Evolutionary conservation across 35 echinoderm and acorn worm species (phyloP), one percentile per base, ranked within the genome.

Genomic region (Eucidaris tribuloides): DNA sequence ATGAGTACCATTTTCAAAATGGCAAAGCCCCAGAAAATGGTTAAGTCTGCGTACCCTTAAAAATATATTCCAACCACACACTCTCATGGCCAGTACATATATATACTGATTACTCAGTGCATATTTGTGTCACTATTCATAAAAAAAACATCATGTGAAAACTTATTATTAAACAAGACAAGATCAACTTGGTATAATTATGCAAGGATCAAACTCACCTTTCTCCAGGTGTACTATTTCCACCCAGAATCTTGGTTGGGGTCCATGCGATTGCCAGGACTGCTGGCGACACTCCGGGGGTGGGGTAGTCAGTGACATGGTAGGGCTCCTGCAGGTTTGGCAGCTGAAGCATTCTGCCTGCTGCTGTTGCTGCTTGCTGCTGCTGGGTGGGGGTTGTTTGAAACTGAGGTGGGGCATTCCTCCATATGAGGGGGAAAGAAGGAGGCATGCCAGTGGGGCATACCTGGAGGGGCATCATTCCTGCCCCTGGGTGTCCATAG

Each of bases 211-310:
- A n/a, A n/a, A n/a, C n/a, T n/a, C n/a, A n/a, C 94, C 84, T 97
- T 92, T 68, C 94, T 77, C 92, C 85, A 15, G 83, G 55, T 31
- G 89, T 89, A n/a, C 55, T 46, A 58, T 92, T 90, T 97, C 89
- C 58, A 97, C 94, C 94, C 94, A 97, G 40, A 97, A 96, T 54
- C 91, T 84, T 40, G 90, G 89, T 36, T 96, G 90, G 36, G 93
- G 88, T 55, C 86, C 87, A 62, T 15, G 90, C 84, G 56, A 86
- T 82, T 15, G 84, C 76, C 18, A 86, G 68, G 42, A 82, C 46
- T 22, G 79, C 37, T 34, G 76, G 78, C 52, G 83, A 72, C 33
- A 80, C 44, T 5, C 39, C 20, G 70, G 40, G 20, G 89, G 81
- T 55, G 94, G 80, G 30, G 90, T 64, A 48, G 62, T 65, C 40